Percentiles rank a stretch among this genome's conserved stretches.
phyloP scores from a whole-genome alignment of 2,888 invertebrate species.

The Sesamia inferens region DNA sequence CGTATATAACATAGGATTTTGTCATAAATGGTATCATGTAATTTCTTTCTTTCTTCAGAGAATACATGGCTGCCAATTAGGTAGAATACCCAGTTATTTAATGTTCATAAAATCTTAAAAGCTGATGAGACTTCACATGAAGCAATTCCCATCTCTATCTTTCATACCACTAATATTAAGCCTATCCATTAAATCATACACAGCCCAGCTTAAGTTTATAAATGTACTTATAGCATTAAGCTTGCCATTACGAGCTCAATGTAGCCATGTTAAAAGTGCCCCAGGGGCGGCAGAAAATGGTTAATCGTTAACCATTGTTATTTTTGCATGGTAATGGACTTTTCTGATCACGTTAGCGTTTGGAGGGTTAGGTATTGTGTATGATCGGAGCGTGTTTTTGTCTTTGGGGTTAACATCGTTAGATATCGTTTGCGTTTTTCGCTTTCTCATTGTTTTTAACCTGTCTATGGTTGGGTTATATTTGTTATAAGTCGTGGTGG shows the following conservation, averaged over 20 bases:
- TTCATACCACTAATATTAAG: slow-evolving; percentile 1
- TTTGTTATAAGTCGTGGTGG: no score
- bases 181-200: slow-evolving; percentile 28
- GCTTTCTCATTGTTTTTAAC: slow-evolving; percentile 13
- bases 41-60: no score
- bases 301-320: slow-evolving; percentile 59
- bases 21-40: no score
- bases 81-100: no score
- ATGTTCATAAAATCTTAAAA: background rate
- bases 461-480: slow-evolving; percentile 1
- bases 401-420: slow-evolving; percentile 23
- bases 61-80: no score
- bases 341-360: slow-evolving; percentile 46
- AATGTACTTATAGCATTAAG: slow-evolving; percentile 36
- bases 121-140: background rate
- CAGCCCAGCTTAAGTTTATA: slow-evolving; percentile 25
- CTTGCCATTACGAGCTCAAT: slow-evolving; percentile 25
- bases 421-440: slow-evolving; percentile 22
- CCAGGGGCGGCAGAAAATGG: slow-evolving; percentile 44
- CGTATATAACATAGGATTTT: no score
- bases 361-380: slow-evolving; percentile 25
- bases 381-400: slow-evolving; percentile 20
- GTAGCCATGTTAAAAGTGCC: slow-evolving; percentile 48
- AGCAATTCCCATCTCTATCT: background rate
- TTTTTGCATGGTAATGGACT: slow-evolving; percentile 64